Base-by-base conservation (phyloP, 2,113 vertebrate genomes). In the Cichladusa arquata region DNA sequence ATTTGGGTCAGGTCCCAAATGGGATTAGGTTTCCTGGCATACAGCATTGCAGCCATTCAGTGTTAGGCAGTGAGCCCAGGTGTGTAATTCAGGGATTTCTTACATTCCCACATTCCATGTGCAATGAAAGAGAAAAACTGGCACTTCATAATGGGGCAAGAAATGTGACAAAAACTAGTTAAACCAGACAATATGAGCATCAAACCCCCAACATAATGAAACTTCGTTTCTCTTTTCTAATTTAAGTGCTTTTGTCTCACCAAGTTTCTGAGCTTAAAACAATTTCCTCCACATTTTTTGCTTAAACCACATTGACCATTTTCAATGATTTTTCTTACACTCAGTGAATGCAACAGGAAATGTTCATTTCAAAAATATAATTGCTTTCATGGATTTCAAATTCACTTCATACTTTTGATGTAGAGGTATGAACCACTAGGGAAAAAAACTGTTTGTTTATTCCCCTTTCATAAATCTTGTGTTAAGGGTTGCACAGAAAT, bases 1-100 rank as follows among this genome's bases (percentile, higher is more conserved):
- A 71, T 80, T 86, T 94, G 85, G 60, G 81, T 91, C 79, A 66
- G 85, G 85, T 92, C 64, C 67, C 79, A 86, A 85, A 86, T 70
- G 71, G 90, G 90, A 93, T 96, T 92, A 92, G 53, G 29, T 33
- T 90, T 90, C 29, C 58, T 95, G 85, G 88, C 66, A 80, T n/a
- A 80, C 86, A 82, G 3, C 29, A 23, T 62, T 90, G 64, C 50
- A 80, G 62, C 28, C 80, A 83, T 88, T 92, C 79, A 42, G 11
- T 47, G 28, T 73, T 73, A 88, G 74, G 90, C 88, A 86, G 9
- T 54, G 66, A 90, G 90, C 79, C 93, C 92, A 86, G 66, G 81
- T 93, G 65, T 36, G 53, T 56, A 94, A 94, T 91, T 92, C 78
- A 56, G 57, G 53, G 57, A 76, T 77, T 91, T 81, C 64, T 88